Evolutionary conservation across 2,888 invertebrate genomes (phyloP).

Genomic region (Adelognathus sp.): DNA sequence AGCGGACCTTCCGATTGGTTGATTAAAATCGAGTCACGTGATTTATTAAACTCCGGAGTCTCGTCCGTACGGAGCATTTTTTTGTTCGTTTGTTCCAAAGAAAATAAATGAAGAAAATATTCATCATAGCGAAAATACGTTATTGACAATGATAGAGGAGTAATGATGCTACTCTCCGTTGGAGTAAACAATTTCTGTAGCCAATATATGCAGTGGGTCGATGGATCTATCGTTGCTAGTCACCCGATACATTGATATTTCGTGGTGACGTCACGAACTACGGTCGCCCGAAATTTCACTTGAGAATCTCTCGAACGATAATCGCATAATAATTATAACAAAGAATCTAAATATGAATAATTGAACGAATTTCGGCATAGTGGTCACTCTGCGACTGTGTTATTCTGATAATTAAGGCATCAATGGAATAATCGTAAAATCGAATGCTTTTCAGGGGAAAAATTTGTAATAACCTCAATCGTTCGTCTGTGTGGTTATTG

Average conservation of each 20-base stretch:
- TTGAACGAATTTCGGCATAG: not conserved
- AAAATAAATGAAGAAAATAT: not conserved
- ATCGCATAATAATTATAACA: not conserved
- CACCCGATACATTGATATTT: constrained; percentile 58
- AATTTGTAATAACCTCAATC: constrained; percentile 71
- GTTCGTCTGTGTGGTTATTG: constrained; percentile 38
- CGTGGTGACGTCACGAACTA: constrained; percentile 65
- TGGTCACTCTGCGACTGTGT: not conserved
- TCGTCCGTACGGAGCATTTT: constrained; percentile 28
- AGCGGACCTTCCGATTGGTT: constrained; percentile 45
- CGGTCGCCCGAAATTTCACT: constrained; percentile 60
- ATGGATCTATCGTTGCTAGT: constrained; percentile 44
- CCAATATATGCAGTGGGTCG: not conserved
- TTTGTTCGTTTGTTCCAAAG: not conserved
- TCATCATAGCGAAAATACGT: not conserved
- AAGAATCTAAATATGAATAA: not conserved
- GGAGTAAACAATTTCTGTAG: not conserved
- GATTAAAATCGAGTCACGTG: constrained; percentile 50
- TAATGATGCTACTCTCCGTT: not conserved
- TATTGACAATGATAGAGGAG: not conserved
- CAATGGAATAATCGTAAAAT: not conserved
- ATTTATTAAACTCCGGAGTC: constrained; percentile 40
- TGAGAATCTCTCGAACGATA: constrained; percentile 50
- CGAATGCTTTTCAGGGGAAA: not conserved
- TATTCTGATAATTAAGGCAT: not conserved